Base-by-base conservation (phyloP, 2,113 vertebrate species). In the Artemisiospiza belli region DNA sequence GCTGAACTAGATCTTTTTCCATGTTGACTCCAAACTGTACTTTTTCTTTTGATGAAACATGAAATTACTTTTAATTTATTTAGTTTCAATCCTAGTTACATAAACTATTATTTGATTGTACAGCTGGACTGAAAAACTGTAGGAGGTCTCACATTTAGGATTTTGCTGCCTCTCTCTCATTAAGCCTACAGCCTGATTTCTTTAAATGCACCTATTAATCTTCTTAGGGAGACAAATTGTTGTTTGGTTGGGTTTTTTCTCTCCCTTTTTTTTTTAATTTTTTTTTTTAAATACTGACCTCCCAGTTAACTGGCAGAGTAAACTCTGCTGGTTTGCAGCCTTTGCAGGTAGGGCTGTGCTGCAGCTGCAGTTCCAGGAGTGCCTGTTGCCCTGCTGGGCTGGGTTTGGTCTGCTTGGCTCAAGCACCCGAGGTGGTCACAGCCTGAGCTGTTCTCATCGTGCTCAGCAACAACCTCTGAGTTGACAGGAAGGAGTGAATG, bases 11-110 rank as follows among this genome's bases (percentile, higher is more conserved):
- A 76, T 82, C 66, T 52, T 84, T 72, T 76, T 72, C 82, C 41
- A 11, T 1, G 0, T 82, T 47, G 44, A 64, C 44, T 93, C 83
- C 0, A 1, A 77, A 83, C 61, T 70, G 76, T 77, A 86, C 79
- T 76, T 85, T 69, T 79, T 73, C 70, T 78, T 92, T 93, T 83
- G 92, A 81, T 70, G 61, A 94, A 95, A 97, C 80, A 86, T 92
- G 80, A 96, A 95, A 94, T 96, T 94, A 93, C 73, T 97, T 96
- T 83, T 94, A 95, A 95, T 97, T 95, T 88, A 83, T 93, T 97
- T 96, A 93, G 59, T 94, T 95, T 93, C 94, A 93, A 77, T 94
- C 83, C 86, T 77, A 67, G 80, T 96, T 97, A 96, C 73, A 78
- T 96, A 94, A 94, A 94, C 94, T 92, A 89, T 90, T 94, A 96